These are phyloP conservation scores for Mystacides longicornis DNA, from an alignment of 2,888 invertebrate genomes.

Conservation along the genomic window DNA sequence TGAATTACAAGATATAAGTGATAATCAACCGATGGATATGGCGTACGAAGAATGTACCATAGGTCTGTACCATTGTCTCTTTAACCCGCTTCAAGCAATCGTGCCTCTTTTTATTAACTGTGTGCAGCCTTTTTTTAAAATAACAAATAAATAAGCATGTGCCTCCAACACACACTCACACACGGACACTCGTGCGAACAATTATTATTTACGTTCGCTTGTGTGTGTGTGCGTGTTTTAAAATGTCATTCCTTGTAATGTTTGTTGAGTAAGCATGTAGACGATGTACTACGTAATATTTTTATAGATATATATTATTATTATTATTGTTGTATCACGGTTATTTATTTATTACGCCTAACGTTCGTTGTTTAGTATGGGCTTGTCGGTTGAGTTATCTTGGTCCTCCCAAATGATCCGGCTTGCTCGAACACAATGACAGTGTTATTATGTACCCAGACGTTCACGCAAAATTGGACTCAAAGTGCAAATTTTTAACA, in stretches of 20 bases:
- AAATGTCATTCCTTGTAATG: not conserved
- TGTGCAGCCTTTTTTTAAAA: not conserved
- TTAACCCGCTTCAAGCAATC: not conserved
- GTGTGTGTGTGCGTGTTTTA: not conserved
- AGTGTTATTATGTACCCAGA: no score
- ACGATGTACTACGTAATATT: not conserved
- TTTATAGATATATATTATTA: not conserved
- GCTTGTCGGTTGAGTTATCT: no score
- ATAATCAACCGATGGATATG: slow-evolving; percentile 54
- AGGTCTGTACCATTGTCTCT: slow-evolving; percentile 32
- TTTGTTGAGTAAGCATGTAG: not conserved
- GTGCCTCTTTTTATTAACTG: slow-evolving; percentile 4
- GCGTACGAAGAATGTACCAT: slow-evolving; percentile 52
- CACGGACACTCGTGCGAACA: not conserved
- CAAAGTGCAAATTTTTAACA: no score
- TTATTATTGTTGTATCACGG: no score
- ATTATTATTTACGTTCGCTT: not conserved
- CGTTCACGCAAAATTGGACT: no score
- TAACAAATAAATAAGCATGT: slow-evolving; percentile 5
- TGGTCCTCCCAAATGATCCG: no score
- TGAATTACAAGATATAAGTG: slow-evolving; percentile 44
- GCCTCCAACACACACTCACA: not conserved
- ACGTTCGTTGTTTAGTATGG: no score
- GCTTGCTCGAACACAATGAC: no score
- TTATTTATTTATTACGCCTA: no score